Conservation (phyloP, 2,113 vertebrate species). For the Nothobranchius furzeri region DNA sequence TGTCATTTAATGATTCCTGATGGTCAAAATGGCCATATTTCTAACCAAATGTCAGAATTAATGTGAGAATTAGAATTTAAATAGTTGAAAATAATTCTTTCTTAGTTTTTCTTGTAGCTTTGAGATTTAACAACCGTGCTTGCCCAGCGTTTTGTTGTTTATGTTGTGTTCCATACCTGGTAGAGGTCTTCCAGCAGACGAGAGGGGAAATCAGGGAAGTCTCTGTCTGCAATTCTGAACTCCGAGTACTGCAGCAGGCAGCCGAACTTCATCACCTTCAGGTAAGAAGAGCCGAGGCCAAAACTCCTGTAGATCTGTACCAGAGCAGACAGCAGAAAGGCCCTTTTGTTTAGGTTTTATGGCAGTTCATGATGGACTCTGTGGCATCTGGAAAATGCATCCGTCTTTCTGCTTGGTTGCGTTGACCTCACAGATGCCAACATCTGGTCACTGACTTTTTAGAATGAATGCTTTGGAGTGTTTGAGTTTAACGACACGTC, state of each 20-base stretch:
- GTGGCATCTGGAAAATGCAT: slow-evolving; percentile 33
- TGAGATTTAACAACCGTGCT: background rate
- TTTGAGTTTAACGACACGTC: slow-evolving; percentile 17
- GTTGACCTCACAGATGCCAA: slow-evolving; percentile 29
- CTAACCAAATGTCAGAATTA: too few relatives aligned
- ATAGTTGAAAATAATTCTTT: too few relatives aligned
- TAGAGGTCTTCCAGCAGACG: slow-evolving; percentile 71
- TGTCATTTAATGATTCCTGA: too few relatives aligned
- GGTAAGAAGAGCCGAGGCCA: slow-evolving; percentile 74
- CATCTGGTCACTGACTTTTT: slow-evolving; percentile 40
- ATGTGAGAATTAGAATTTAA: too few relatives aligned
- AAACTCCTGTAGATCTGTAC: slow-evolving; percentile 73
- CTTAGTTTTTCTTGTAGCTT: too few relatives aligned
- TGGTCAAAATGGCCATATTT: too few relatives aligned
- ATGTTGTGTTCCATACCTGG: slow-evolving; percentile 61
- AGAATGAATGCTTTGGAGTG: background rate
- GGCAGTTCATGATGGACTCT: background rate
- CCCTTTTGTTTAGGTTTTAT: background rate
- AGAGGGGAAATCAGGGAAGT: slow-evolving; percentile 62
- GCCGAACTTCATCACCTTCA: slow-evolving; percentile 74
- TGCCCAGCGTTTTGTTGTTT: background rate
- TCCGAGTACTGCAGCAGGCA: slow-evolving; percentile 66
- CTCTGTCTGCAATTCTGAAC: slow-evolving; percentile 31
- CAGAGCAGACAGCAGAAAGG: background rate
- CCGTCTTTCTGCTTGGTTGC: slow-evolving; percentile 19